phyloP scores from a whole-genome alignment of 2,888 invertebrate species.

The Cephus pulcher region DNA sequence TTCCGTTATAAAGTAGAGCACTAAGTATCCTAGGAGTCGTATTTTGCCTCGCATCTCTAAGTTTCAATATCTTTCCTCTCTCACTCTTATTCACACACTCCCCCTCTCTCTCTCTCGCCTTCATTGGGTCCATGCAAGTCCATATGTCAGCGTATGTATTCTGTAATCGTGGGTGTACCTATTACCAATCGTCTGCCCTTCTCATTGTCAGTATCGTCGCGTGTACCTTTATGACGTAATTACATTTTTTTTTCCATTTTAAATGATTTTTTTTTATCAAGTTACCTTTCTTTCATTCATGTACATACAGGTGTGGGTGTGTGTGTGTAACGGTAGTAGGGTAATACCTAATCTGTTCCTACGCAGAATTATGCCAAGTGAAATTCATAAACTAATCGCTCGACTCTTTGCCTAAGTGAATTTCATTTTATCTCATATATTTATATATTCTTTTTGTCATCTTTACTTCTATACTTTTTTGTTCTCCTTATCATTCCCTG shows the following conservation, averaged over 20 bases:
- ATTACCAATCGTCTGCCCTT: neutral
- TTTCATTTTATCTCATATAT: neutral
- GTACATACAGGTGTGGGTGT: neutral
- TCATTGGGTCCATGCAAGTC: too few relatives aligned
- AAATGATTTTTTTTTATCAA: neutral
- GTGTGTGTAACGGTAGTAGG: neutral
- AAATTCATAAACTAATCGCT: neutral
- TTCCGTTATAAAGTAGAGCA: neutral
- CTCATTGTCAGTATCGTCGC: neutral
- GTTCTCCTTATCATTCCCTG: neutral
- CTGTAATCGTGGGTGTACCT: neutral
- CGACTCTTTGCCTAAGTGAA: neutral
- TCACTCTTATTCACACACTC: neutral
- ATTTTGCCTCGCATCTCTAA: neutral
- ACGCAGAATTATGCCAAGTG: neutral
- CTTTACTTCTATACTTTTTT: neutral
- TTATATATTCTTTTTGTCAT: neutral
- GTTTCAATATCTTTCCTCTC: neutral
- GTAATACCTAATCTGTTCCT: neutral
- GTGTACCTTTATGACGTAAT: neutral
- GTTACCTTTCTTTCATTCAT: neutral
- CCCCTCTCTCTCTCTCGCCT: neutral
- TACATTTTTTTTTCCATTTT: neutral
- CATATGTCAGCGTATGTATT: too few relatives aligned
- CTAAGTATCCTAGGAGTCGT: constrained; percentile 13